Conservation (phyloP, 1,140 invertebrate species). For the Babylonia areolata region DNA sequence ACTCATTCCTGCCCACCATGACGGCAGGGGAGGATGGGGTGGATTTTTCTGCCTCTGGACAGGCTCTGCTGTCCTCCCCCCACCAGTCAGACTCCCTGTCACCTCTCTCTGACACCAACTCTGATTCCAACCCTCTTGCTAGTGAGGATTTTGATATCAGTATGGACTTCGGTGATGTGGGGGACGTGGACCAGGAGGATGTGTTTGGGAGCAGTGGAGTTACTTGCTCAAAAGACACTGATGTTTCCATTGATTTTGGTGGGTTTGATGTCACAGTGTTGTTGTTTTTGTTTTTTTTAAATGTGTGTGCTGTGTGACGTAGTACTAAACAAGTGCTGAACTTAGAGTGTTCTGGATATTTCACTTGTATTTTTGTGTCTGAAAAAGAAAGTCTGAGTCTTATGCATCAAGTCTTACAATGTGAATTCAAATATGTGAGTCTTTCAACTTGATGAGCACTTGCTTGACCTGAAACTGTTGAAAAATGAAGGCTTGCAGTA, state of each 20-base stretch:
- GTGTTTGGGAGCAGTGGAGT: conserved; percentile 13
- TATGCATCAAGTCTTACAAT: too few species aligned
- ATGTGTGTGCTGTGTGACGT: too few species aligned
- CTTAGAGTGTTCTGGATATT: too few species aligned
- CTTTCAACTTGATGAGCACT: too few species aligned
- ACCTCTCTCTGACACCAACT: not conserved
- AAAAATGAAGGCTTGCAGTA: too few species aligned
- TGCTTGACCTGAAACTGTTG: too few species aligned
- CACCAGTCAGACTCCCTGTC: conserved; percentile 13
- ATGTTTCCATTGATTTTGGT: conserved; percentile 62
- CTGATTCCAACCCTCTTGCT: conserved; percentile 44
- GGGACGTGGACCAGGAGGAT: not conserved
- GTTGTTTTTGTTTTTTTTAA: too few species aligned
- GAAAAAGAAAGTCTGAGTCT: too few species aligned
- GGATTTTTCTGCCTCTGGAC: too few species aligned
- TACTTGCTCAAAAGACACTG: conserved; percentile 39
- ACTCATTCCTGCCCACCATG: conserved; percentile 48
- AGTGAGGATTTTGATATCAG: conserved; percentile 63
- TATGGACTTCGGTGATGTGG: conserved; percentile 45
- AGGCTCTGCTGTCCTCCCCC: conserved; percentile 16
- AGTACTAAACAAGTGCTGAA: too few species aligned
- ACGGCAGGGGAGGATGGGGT: conserved; percentile 31
- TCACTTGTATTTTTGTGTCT: too few species aligned
- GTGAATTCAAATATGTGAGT: too few species aligned
- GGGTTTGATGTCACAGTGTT: conserved; percentile 13